Evolutionary conservation across 2,797 vertebrate genomes (phyloP), one percentile per base, ranked within the genome.

Genomic region (Smutsia temminckii): DNA sequence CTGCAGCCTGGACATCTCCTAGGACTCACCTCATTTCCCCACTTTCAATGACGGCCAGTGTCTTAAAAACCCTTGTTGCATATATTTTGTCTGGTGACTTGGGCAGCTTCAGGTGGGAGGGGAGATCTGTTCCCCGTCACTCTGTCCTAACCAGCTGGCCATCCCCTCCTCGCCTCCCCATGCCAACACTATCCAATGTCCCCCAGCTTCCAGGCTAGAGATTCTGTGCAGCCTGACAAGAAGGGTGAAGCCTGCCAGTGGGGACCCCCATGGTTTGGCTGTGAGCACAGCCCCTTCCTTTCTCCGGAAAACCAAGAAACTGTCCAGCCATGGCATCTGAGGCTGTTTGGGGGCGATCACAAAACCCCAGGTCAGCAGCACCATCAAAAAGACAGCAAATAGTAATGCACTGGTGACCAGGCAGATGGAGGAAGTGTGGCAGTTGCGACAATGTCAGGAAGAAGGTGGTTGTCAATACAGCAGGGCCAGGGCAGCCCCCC

Each of bases 381-480:
- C 69, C 1, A 12, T 53, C 49, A 27, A 16, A 37, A 74, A 3
- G 29, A 40, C 66, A 16, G 16, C 68, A 7, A 13, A 27, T 2
- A 12, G 27, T 5, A 17, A 6, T 1, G 11, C 27, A 0, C 27
- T 20, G 27, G 2, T 1, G n/a, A 2, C 13, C 1, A 1, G 18
- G 6, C 1, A 13, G 61, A 27, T 18, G 85, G 29, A 2, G 1
- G 8, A 20, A 7, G 69, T 4, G 27, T 14, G 12, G 18, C 4
- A 1, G 29, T 6, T 7, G 51, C 7, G 27, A 34, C 2, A 0
- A 49, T 3, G 2, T 0, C 0, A 32, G 74, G 34, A 63, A 57
- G 69, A 11, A 1, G 32, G 40, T 40, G 46, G 10, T 8, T 10
- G 9, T 5, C 53, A 8, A 3, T 20, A 0, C 14, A 2, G 27